phyloP scores from a whole-genome alignment of 2,888 invertebrate species.

The Cheilosia impressa region DNA sequence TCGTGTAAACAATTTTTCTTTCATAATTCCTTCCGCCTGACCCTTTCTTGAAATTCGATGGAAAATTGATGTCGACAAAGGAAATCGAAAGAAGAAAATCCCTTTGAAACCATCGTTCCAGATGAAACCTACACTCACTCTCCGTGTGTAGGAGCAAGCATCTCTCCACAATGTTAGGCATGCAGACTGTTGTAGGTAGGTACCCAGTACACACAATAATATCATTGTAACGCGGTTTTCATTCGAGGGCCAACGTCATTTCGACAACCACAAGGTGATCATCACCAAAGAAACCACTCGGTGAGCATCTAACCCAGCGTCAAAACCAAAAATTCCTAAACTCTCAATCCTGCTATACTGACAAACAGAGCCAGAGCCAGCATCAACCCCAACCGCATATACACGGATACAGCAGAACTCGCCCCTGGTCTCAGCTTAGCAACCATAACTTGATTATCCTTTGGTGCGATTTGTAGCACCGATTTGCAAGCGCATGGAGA shows the following conservation, averaged over 20 bases:
- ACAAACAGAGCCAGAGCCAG: constrained; percentile 7
- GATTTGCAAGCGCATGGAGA: constrained; percentile 55
- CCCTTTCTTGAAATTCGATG: not conserved
- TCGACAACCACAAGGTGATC: constrained; percentile 65
- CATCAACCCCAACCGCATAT: constrained; percentile 22
- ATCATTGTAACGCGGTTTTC: constrained; percentile 61
- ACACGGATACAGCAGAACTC: not conserved
- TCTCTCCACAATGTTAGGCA: constrained; percentile 1
- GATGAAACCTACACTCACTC: constrained; percentile 9
- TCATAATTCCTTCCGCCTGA: constrained; percentile 15
- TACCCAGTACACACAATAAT: constrained; percentile 35
- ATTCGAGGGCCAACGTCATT: constrained; percentile 49
- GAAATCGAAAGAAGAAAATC: not conserved
- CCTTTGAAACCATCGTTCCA: constrained; percentile 22
- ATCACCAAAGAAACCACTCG: constrained; percentile 68
- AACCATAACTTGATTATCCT: constrained; percentile 67
- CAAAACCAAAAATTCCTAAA: constrained; percentile 65
- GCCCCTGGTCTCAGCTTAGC: not conserved
- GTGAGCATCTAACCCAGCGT: constrained; percentile 70
- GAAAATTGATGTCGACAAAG: not conserved
- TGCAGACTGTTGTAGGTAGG: not conserved
- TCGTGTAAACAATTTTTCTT: constrained; percentile 34
- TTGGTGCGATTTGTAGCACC: constrained; percentile 61
- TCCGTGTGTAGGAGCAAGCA: not conserved
- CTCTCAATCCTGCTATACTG: constrained; percentile 58